phyloP scores from a whole-genome alignment of 2,888 invertebrate genomes.

The Lobophora halterata region DNA sequence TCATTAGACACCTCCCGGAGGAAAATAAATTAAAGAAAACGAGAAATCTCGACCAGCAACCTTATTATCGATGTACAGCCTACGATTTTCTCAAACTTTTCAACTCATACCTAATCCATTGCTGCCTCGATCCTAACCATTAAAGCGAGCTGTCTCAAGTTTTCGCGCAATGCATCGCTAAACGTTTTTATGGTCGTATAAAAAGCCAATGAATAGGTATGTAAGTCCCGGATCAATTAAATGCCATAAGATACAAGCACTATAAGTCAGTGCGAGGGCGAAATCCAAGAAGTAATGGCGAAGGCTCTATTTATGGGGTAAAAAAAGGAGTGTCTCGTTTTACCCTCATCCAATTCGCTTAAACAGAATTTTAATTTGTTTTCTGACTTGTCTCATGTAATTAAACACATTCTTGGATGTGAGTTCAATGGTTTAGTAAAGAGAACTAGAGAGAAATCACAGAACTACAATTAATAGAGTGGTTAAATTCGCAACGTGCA shows the following conservation, averaged over 20 bases:
- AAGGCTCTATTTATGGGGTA: conserved; percentile 52
- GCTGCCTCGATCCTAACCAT: conserved; percentile 14
- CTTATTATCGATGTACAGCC: conserved; percentile 50
- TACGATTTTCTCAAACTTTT: conserved; percentile 34
- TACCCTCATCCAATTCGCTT: conserved; percentile 47
- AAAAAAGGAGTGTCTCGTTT: conserved; percentile 45
- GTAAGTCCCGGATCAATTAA: conserved; percentile 62
- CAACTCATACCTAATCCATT: conserved; percentile 30
- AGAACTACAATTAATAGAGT: too few relatives aligned
- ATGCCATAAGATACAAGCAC: conserved; percentile 66
- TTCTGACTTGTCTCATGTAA: conserved; percentile 31
- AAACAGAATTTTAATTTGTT: conserved; percentile 48
- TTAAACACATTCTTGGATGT: conserved; percentile 21
- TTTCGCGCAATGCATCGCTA: conserved; percentile 40
- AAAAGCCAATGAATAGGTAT: conserved; percentile 39
- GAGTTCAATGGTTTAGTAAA: neutral
- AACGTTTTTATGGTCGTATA: conserved; percentile 20
- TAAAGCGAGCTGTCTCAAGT: neutral
- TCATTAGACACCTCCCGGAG: conserved; percentile 77
- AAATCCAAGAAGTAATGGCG: conserved; percentile 68
- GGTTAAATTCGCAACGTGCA: too few relatives aligned
- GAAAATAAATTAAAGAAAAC: conserved; percentile 79
- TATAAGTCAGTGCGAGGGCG: conserved; percentile 62
- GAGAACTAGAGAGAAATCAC: too few relatives aligned
- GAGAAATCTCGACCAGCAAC: conserved; percentile 70